Evolutionary conservation across 1,140 invertebrate genomes (phyloP).

Genomic region (Gonatopus flavifemur): DNA sequence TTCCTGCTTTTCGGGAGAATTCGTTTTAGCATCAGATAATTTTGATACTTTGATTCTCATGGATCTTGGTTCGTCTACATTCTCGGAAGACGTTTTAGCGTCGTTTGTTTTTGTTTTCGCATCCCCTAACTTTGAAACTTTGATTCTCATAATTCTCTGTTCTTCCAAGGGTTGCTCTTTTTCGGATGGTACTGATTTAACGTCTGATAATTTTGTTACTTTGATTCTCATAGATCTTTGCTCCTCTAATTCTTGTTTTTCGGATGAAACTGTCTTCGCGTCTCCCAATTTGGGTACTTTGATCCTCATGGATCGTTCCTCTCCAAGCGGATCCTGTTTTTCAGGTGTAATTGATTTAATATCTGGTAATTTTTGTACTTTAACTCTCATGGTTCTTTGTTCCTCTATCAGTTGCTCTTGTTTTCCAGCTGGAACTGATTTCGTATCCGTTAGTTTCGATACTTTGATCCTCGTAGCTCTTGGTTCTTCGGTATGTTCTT

Average conservation of each 20-base stretch:
- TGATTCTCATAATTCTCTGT: no score
- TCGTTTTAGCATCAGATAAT: slow-evolving; percentile 17
- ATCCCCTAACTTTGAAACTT: no score
- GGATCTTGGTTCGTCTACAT: no score
- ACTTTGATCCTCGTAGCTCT: slow-evolving; percentile 50
- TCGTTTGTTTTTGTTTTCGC: no score
- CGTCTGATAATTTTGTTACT: slow-evolving; percentile 12
- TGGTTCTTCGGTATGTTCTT: slow-evolving; percentile 18
- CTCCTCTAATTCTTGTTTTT: no score
- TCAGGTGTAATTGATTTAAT: slow-evolving; percentile 22
- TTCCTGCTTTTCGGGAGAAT: slow-evolving; percentile 20
- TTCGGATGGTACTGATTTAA: no score
- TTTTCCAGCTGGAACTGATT: slow-evolving; percentile 37
- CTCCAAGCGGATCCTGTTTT: slow-evolving; percentile 22
- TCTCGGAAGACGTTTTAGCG: no score
- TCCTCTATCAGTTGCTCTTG: slow-evolving; percentile 22
- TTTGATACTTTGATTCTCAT: slow-evolving; percentile 31
- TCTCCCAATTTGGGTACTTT: slow-evolving; percentile 31
- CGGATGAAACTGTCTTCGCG: no score
- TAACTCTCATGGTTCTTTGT: slow-evolving; percentile 35
- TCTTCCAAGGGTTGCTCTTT: no score
- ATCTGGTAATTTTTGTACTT: slow-evolving; percentile 28
- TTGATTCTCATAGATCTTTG: slow-evolving; percentile 31
- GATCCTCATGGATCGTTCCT: slow-evolving; percentile 26
- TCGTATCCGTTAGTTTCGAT: slow-evolving; percentile 45